phyloP scores from a whole-genome alignment of 53 echinoderm and acorn worm genomes.

The Astropecten irregularis region DNA sequence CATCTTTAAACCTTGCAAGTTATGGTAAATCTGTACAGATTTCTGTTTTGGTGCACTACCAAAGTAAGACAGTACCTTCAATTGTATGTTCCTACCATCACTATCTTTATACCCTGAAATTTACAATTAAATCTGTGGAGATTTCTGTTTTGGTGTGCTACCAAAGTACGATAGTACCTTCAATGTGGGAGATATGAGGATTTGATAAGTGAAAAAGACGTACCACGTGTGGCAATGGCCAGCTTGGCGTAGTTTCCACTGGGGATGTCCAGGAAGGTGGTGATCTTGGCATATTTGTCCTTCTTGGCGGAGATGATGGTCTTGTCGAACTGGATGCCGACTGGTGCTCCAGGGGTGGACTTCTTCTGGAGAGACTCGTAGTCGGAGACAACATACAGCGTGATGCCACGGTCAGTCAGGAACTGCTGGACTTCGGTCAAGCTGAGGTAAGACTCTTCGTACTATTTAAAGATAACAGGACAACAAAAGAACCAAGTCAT shows the following conservation, averaged over 20 bases:
- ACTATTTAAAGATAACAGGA: neutral
- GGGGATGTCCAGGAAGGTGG: slow-evolving; percentile 57
- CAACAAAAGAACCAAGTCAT: neutral
- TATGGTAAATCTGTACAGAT: no score
- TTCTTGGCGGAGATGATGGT: slow-evolving; percentile 74
- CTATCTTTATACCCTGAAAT: no score
- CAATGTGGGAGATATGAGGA: no score
- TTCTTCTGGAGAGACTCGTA: slow-evolving; percentile 76
- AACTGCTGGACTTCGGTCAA: slow-evolving; percentile 37
- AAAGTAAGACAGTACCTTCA: no score
- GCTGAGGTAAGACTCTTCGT: slow-evolving; percentile 45
- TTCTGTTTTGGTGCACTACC: no score
- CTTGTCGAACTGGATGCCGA: slow-evolving; percentile 78
- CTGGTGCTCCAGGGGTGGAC: slow-evolving; percentile 57
- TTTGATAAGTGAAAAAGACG: no score
- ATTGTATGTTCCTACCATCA: no score
- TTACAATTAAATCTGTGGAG: no score
- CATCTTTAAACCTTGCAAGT: no score
- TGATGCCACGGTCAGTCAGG: slow-evolving; percentile 69
- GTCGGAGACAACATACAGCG: slow-evolving; percentile 84
- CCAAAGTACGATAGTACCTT: no score
- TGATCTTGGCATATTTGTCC: slow-evolving; percentile 60
- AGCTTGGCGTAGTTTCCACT: slow-evolving; percentile 88
- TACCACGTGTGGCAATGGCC: slow-evolving; percentile 88
- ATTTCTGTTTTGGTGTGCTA: no score